Evolutionary conservation across 2,797 vertebrate genomes (phyloP), one percentile per base, ranked within the genome.

Genomic region (Lepus townsendii): DNA sequence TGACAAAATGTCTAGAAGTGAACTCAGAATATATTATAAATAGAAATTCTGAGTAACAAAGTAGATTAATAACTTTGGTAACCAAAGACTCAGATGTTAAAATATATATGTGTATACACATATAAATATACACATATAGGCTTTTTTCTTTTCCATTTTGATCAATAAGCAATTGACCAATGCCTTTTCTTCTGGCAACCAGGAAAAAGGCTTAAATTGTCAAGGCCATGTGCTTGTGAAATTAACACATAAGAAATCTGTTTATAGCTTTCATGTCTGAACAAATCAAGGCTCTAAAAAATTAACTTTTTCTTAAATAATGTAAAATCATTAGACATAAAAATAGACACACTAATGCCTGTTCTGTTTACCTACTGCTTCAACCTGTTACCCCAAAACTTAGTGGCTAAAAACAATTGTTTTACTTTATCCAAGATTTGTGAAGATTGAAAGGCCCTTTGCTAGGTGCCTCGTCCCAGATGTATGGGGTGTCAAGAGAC

Each of bases 41-140:
- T 13, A 83, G 22, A 69, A 76, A 69, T 68, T 26, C 1, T 50
- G 5, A 71, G 2, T n/a, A 32, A 79, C n/a, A 50, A 32, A 2
- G 1, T 77, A 84, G 82, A 90, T 35, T 87, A 93, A 78, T 82
- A 73, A 83, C 86, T 93, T 77, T 71, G 83, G 22, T 35, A 54
- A 35, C 2, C 27, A 82, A 94, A 76, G 72, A 69, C 32, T 79
- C 32, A 38, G 17, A 62, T 50, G 82, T 60, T 84, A 57, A n/a
- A 38, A 69, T 7, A 47, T 47, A 47, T 47, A 47, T 47, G 42
- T 47, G 9, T 47, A 47, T 47, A 47, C 42, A 47, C 42, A 47
- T 47, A 47, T 47, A 47, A 47, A 9, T 47, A 47, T 47, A 47
- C 2, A 75, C 76, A 62, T 86, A 32, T 27, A 32, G 75, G 38